phyloP scores from a whole-genome alignment of 2,797 vertebrate genomes.

The Tragelaphus eurycerus region DNA sequence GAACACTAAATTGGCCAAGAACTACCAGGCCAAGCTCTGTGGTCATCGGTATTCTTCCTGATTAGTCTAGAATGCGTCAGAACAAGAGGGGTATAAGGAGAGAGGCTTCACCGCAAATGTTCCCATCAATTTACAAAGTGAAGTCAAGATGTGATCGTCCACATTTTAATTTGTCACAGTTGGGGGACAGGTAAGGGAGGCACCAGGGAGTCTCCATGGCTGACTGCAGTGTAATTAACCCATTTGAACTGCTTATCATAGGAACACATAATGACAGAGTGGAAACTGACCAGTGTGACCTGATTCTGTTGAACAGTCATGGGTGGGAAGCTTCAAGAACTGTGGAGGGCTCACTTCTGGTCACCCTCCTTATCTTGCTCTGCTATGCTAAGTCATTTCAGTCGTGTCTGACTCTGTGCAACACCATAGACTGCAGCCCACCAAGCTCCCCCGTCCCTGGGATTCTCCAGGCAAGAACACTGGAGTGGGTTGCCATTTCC shows the following conservation, averaged over 20 bases:
- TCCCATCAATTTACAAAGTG: neutral
- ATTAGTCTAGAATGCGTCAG: neutral
- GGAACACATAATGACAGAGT: neutral
- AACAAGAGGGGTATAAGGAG: neutral
- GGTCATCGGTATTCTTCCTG: neutral
- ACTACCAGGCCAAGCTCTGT: neutral
- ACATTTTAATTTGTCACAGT: neutral
- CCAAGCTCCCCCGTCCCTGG: too few relatives aligned
- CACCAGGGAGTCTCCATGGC: accelerated
- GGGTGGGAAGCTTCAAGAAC: neutral
- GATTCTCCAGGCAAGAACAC: too few relatives aligned
- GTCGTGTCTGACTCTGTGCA: too few relatives aligned
- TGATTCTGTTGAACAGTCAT: neutral
- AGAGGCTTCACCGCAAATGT: neutral
- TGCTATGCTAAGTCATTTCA: too few relatives aligned
- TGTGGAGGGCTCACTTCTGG: accelerated
- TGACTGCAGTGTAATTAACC: neutral
- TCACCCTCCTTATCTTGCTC: neutral
- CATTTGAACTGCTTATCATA: neutral
- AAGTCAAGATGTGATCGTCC: neutral
- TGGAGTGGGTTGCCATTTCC: too few relatives aligned
- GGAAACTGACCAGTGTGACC: neutral
- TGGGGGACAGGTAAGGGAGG: neutral
- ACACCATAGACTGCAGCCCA: too few relatives aligned
- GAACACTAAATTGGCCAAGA: neutral